A percentile compares a stretch with the other conserved stretches of the same genome.
phyloP scores from a whole-genome alignment of 2,888 invertebrate genomes.

The Halictus quadricinctus region DNA sequence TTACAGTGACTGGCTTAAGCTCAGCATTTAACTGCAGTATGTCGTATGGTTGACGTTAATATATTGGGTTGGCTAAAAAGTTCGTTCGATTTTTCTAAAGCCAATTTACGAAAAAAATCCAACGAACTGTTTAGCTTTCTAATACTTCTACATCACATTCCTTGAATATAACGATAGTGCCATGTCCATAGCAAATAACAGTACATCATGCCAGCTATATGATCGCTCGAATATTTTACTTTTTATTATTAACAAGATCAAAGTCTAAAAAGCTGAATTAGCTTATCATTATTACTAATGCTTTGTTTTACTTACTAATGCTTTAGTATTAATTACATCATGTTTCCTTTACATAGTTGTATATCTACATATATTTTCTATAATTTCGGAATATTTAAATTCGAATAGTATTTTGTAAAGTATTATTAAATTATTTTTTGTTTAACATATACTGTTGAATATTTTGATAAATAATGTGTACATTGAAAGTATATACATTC shows the following conservation, averaged over 20 bases:
- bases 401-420: conserved; percentile 12
- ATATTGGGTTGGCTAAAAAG: not conserved
- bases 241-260: conserved; percentile 4
- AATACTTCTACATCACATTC: conserved; percentile 6
- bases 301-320: conserved; percentile 24
- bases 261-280: not conserved
- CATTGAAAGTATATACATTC: conserved; percentile 9
- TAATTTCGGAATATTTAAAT: conserved; percentile 15
- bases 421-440: not conserved
- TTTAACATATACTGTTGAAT: conserved; percentile 17
- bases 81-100: not conserved
- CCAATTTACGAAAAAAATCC: not conserved
- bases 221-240: not conserved
- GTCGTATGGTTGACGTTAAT: conserved; percentile 73
- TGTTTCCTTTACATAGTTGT: conserved; percentile 11
- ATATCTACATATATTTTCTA: not conserved
- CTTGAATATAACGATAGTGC: conserved; percentile 4
- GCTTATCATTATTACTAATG: conserved; percentile 35
- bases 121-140: not conserved
- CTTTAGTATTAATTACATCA: conserved; percentile 32
- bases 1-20: conserved; percentile 81
- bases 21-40: conserved; percentile 81
- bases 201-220: conserved; percentile 5
- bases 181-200: conserved; percentile 14
- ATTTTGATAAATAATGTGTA: conserved; percentile 32